Percentiles rank a stretch among this genome's conserved stretches.
These are phyloP conservation scores for Chrysomela aeneicollis DNA, from an alignment of 2,888 invertebrate species.

Conservation along the genomic window DNA sequence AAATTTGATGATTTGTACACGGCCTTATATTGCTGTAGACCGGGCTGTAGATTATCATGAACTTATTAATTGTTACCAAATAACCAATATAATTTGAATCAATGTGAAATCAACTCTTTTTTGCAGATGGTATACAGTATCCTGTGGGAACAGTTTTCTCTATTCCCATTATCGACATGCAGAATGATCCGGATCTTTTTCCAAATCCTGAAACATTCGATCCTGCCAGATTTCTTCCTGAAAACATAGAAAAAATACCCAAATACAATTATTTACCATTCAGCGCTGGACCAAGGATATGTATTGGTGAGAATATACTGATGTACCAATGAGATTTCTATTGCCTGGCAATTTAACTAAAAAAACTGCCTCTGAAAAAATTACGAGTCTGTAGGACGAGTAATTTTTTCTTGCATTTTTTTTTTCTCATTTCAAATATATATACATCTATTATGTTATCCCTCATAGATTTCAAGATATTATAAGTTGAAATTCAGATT, in stretches of 20 bases:
- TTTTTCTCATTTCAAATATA: too few species aligned
- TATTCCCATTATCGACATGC: slow-evolving; percentile 14
- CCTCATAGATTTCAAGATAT: too few species aligned
- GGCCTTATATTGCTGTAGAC: too few species aligned
- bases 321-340: too few species aligned
- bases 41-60: too few species aligned
- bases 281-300: slow-evolving; percentile 28
- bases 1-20: too few species aligned
- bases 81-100: not conserved
- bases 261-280: slow-evolving; percentile 24
- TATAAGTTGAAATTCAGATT: too few species aligned
- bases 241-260: slow-evolving; percentile 15
- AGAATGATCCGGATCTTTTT: slow-evolving; percentile 15
- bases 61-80: not conserved
- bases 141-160: slow-evolving; percentile 15
- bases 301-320: slow-evolving; percentile 23
- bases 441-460: too few species aligned
- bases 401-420: too few species aligned
- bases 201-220: slow-evolving; percentile 18
- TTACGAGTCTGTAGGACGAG: too few species aligned
- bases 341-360: too few species aligned
- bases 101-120: not conserved
- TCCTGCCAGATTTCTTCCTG: slow-evolving; percentile 18
- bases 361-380: too few species aligned
- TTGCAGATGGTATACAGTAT: slow-evolving; percentile 20